phyloP scores from a whole-genome alignment of 1,140 invertebrate genomes.

The Drosophila dunni region DNA sequence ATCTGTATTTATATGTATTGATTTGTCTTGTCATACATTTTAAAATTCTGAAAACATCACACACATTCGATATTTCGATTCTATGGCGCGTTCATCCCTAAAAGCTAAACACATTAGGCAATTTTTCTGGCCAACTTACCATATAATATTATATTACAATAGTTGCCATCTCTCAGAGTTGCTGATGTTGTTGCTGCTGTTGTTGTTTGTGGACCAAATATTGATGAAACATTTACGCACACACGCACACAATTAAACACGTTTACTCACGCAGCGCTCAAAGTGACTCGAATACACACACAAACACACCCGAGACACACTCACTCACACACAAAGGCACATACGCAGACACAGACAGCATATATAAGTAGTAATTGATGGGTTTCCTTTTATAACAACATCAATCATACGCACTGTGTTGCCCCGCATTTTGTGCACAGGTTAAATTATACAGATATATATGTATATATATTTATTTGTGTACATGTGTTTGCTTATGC shows the following conservation, averaged over 20 bases:
- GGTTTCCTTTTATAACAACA: conserved; percentile 78
- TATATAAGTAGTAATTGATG: conserved; percentile 77
- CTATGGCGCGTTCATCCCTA: conserved; percentile 39
- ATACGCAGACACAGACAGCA: conserved; percentile 50
- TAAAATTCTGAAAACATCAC: too few relatives aligned
- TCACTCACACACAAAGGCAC: conserved; percentile 23
- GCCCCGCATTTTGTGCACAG: conserved; percentile 53
- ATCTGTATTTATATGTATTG: too few relatives aligned
- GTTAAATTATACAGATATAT: conserved; percentile 63
- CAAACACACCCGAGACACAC: conserved; percentile 9
- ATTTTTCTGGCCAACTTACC: conserved; percentile 59
- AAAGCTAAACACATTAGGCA: conserved; percentile 55
- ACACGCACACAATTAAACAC: conserved; percentile 81
- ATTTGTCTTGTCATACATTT: too few relatives aligned
- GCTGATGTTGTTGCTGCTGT: conserved; percentile 55
- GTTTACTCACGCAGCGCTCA: conserved; percentile 69
- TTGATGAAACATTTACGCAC: conserved; percentile 81
- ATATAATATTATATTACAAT: conserved; percentile 53
- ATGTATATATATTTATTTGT: background rate
- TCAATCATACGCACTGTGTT: conserved; percentile 78
- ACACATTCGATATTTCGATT: conserved; percentile 5
- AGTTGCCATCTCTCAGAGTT: conserved; percentile 60
- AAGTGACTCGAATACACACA: conserved; percentile 34
- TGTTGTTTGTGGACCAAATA: conserved; percentile 73
- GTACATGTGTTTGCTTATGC: conserved; percentile 18